Evolutionary conservation across 1,140 invertebrate genomes (phyloP), one percentile per base, ranked within the genome.

Genomic region (Oedothorax gibbosus): DNA sequence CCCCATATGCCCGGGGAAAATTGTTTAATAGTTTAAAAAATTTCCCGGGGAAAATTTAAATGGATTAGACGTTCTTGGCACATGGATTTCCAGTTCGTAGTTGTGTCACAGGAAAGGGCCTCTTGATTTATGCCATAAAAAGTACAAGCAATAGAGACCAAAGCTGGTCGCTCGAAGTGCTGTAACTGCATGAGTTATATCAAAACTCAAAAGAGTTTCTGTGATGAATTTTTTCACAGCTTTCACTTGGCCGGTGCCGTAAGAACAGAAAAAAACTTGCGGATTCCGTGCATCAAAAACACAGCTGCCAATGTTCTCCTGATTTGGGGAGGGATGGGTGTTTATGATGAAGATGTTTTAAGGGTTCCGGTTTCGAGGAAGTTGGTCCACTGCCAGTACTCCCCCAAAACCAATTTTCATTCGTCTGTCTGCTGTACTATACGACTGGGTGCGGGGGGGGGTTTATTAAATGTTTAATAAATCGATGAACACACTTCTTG

Each of bases 401-500:
- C 68, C 68, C 18, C 49, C 68, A 71, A 71, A 71, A 12, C 49
- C 53, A 4, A 7, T 53, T 18, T 71, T 71, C 9, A 71, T 71
- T n/a, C 53, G 50, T n/a, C 7, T 11, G 53, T 71, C 68, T 0
- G 14, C 53, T 15, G 35, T 53, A n/a, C 50, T 51, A 51, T 18
- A 51, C 49, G 50, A 18, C 50, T 21, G 12, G 53, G 53, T 3
- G 50, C 53, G 50, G 18, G 50, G 2, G 12, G 50, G 15, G 15
- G 49, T 51, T n/a, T 71, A 15, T 18, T 53, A 51, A 71, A 71
- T 53, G n/a, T n/a, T n/a, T n/a, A n/a, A n/a, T n/a, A n/a, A 71
- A 14, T 71, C 68, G 7, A n/a, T 71, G 49, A 71, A 71, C 18
- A 71, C n/a, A n/a, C 53, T 71, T 71, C 68, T 71, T 12, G 49